Conservation (phyloP, 2,113 vertebrate species). For the Mystacornis crossleyi region DNA sequence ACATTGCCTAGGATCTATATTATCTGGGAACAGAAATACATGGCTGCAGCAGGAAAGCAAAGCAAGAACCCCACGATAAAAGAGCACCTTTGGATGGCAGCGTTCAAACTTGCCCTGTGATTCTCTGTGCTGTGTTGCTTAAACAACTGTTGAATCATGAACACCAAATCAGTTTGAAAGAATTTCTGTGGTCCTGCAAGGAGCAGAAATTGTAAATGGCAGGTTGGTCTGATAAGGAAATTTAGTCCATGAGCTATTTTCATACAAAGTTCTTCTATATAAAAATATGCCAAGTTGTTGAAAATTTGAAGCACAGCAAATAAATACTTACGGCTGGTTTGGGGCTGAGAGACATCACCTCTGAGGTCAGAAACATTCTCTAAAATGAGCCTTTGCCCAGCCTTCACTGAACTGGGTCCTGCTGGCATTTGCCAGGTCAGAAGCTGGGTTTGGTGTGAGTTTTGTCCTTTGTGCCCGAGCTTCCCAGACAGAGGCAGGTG, state of each 20-base stretch:
- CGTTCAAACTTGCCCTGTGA: not conserved
- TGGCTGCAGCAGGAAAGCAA: slow-evolving; percentile 22
- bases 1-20: not conserved
- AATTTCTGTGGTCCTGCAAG: not conserved
- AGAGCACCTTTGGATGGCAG: not conserved
- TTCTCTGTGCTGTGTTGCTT: not conserved
- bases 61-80: not conserved
- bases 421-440: not conserved
- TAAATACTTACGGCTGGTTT: not conserved
- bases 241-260: not conserved
- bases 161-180: not conserved
- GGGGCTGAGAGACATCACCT: not conserved
- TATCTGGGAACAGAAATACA: not conserved
- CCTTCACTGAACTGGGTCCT: not conserved
- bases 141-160: not conserved
- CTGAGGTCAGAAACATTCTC: not conserved
- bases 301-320: not conserved
- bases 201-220: not conserved
- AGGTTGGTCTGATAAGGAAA: not conserved
- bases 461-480: not conserved
- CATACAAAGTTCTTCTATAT: not conserved
- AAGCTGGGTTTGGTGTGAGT: not conserved
- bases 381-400: not conserved
- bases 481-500: not conserved
- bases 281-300: not conserved